Base-by-base conservation (phyloP, 2,888 invertebrate genomes). In the Tribolium freemani region DNA sequence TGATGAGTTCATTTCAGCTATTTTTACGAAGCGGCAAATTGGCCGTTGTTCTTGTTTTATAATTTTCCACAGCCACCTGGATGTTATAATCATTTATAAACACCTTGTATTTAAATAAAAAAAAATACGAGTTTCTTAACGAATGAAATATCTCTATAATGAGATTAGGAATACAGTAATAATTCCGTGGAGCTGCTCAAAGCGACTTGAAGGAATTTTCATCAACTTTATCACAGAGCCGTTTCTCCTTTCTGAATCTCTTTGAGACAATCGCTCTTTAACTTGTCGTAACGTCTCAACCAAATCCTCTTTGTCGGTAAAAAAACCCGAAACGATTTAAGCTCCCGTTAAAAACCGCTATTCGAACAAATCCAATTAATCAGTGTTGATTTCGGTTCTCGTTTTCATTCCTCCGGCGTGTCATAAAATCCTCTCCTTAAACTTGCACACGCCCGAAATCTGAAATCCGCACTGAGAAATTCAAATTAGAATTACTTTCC, bases 401-500 rank as follows among this genome's bases (percentile, higher is more conserved):
- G 10, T n/a, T n/a, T n/a, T n/a, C n/a, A n/a, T n/a, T n/a, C n/a
- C 46, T 1, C 46, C 44, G 45, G 45, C 26, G 26, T 26, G 26
- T 26, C 45, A 26, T 60, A 60, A 60, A 60, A 60, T 60, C 46
- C 38, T 81, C 83, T 84, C 83, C 84, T 84, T 84, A 83, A 84
- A 84, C 84, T 84, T 84, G 83, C 83, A 84, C 83, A 83, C 78
- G 80, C 80, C 81, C 79, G 78, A 84, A 84, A 84, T 84, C 84
- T 84, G 83, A 83, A 83, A 82, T 82, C 82, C 77, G 80, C 81
- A 80, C 79, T 78, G 82, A 83, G 84, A 82, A 83, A 83, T 83
- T 82, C 83, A 83, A 84, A 84, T 83, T 81, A 82, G 83, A 82
- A 84, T 84, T 84, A 85, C 84, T 84, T 83, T 84, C 85, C 84